Evolutionary conservation across 2,797 vertebrate genomes (phyloP).

Genomic region (Malacoctenus gilli): DNA sequence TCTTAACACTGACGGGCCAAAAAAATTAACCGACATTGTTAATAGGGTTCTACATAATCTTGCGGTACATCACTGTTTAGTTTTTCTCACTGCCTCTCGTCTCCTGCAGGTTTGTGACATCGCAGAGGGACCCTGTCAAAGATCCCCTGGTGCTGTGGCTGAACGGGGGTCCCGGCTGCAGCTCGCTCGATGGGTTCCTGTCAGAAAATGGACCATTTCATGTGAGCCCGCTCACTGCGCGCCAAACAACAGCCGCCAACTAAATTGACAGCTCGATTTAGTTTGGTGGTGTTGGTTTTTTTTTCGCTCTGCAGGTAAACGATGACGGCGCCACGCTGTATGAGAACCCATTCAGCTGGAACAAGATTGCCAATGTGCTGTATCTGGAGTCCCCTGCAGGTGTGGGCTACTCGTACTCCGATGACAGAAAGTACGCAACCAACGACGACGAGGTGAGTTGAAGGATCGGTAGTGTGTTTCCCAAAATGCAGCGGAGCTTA

Average conservation of each 20-base stretch:
- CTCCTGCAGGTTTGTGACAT: slow-evolving; percentile 81
- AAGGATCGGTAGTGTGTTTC: too few species aligned
- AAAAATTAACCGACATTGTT: too few species aligned
- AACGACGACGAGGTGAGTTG: slow-evolving; percentile 76
- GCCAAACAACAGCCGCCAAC: too few species aligned
- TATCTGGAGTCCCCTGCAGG: slow-evolving; percentile 84
- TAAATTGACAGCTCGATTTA: background rate
- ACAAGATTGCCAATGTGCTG: slow-evolving; percentile 80
- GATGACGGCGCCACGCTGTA: slow-evolving; percentile 78
- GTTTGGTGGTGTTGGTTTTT: background rate
- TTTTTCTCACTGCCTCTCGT: background rate
- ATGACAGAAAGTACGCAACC: slow-evolving; percentile 74
- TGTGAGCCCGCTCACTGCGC: slow-evolving; percentile 63
- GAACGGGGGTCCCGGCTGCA: slow-evolving; percentile 86
- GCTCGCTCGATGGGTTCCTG: slow-evolving; percentile 82
- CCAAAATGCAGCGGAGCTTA: background rate
- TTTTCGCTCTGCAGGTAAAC: slow-evolving; percentile 72
- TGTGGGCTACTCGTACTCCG: slow-evolving; percentile 83
- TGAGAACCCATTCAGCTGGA: slow-evolving; percentile 82
- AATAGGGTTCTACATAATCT: too few species aligned
- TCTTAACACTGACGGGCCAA: too few species aligned
- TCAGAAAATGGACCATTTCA: slow-evolving; percentile 85
- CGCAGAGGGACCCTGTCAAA: slow-evolving; percentile 75
- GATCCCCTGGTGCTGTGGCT: slow-evolving; percentile 84
- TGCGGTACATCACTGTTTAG: background rate